Percentiles rank a stretch among this genome's conserved stretches.
These are phyloP conservation scores for Holocentrus rufus DNA, from an alignment of 2,797 vertebrate genomes.

Conservation along the genomic window DNA sequence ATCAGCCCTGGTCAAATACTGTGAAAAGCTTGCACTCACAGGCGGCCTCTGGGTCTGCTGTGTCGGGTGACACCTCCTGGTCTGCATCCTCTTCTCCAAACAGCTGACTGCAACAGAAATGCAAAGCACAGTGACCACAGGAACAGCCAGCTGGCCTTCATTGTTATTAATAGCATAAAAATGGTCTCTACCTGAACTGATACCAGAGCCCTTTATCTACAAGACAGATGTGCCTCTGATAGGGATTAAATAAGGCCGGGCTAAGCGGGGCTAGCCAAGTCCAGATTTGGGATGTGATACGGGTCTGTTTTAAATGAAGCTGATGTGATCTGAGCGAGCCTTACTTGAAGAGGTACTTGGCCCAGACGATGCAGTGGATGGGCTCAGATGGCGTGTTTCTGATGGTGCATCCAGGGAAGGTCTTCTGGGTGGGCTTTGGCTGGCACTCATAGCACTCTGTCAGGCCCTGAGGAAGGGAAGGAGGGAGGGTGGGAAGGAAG, in stretches of 20 bases:
- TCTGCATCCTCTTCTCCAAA: conserved; percentile 99
- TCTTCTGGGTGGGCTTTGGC: conserved; percentile 97
- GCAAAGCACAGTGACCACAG: conserved; percentile 9
- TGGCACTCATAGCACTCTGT: conserved; percentile 99
- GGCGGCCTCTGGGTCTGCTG: conserved; percentile 95
- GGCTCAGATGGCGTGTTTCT: conserved; percentile 98
- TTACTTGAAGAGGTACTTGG: conserved; percentile 99
- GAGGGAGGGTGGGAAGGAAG: background rate
- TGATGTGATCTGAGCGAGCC: conserved; percentile 31
- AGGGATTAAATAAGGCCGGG: too few relatives aligned
- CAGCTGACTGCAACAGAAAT: conserved; percentile 85
- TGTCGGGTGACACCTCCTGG: conserved; percentile 98
- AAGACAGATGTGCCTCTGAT: too few relatives aligned
- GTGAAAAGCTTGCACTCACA: conserved; percentile 84
- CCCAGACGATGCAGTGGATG: conserved; percentile 99
- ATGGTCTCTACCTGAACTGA: background rate
- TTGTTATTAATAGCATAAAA: background rate
- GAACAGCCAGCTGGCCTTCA: background rate
- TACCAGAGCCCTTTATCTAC: background rate
- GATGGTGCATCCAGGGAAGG: conserved; percentile 98
- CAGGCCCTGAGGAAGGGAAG: conserved; percentile 83
- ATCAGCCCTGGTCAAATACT: background rate
- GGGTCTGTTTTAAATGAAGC: too few relatives aligned
- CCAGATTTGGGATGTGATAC: too few relatives aligned
- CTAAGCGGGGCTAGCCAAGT: background rate